phyloP scores from a whole-genome alignment of 2,888 invertebrate species.

The Melikaiella ostensackeni region DNA sequence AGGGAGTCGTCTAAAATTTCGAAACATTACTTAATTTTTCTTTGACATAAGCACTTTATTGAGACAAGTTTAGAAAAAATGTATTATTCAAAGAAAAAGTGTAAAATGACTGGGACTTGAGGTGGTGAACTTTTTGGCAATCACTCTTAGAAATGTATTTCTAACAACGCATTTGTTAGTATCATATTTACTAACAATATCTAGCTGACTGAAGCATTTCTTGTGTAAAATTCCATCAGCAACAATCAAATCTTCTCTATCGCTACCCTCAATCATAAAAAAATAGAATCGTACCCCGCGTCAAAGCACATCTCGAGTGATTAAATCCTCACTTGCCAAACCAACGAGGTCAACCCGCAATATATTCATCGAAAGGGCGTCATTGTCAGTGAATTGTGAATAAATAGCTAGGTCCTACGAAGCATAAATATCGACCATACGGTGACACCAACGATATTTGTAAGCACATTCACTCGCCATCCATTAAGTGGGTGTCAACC shows the following conservation, averaged over 20 bases:
- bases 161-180: too few relatives aligned
- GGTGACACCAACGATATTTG: slow-evolving; percentile 42
- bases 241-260: not conserved
- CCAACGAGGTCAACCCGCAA: slow-evolving; percentile 14
- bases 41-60: too few relatives aligned
- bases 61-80: too few relatives aligned
- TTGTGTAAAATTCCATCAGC: not conserved
- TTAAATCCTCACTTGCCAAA: slow-evolving; percentile 11
- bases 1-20: too few relatives aligned
- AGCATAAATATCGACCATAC: slow-evolving; percentile 41
- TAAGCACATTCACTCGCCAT: slow-evolving; percentile 31
- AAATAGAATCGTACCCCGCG: not conserved
- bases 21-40: too few relatives aligned
- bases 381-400: slow-evolving; percentile 31
- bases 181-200: too few relatives aligned
- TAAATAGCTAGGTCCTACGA: slow-evolving; percentile 13
- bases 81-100: too few relatives aligned
- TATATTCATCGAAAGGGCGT: not conserved
- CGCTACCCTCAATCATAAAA: not conserved
- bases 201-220: too few relatives aligned
- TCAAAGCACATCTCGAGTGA: not conserved
- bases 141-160: too few relatives aligned
- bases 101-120: too few relatives aligned
- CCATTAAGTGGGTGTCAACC: slow-evolving; percentile 52
- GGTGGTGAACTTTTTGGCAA: too few relatives aligned